phyloP scores from a whole-genome alignment of 2,113 vertebrate species.

The Bombycilla garrulus region DNA sequence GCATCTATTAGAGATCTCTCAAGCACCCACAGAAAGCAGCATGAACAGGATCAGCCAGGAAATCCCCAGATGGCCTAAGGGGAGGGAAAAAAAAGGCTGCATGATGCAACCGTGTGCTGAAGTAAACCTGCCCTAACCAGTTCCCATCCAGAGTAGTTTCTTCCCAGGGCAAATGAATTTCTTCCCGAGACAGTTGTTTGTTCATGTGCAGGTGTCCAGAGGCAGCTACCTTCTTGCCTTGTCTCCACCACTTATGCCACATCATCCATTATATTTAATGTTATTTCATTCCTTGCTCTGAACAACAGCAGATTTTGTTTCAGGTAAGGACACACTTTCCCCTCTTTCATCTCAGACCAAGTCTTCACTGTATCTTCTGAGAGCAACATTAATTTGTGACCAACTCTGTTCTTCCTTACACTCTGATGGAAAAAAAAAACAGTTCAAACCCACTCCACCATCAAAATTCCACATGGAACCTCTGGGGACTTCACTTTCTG shows the following conservation, averaged over 20 bases:
- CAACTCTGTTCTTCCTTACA: background rate
- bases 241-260: background rate
- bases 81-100: conserved; percentile 32
- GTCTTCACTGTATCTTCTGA: background rate
- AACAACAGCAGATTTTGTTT: background rate
- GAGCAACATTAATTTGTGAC: background rate
- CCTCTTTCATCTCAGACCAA: background rate
- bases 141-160: conserved; percentile 2
- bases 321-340: background rate
- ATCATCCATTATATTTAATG: background rate
- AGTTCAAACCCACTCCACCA: background rate
- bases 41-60: conserved; percentile 15
- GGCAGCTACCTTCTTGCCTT: background rate
- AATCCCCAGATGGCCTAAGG: conserved; percentile 49
- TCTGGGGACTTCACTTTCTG: background rate
- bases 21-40: conserved; percentile 4
- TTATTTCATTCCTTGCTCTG: background rate
- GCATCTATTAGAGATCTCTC: background rate
- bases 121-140: conserved; percentile 41
- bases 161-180: conserved; percentile 17
- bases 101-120: conserved; percentile 32
- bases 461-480: background rate
- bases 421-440: background rate
- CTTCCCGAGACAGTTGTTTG: background rate
- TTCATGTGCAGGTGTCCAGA: conserved; percentile 11